Conservation (phyloP, 2,888 invertebrate genomes). For the Rhaphigaster nebulosa region DNA sequence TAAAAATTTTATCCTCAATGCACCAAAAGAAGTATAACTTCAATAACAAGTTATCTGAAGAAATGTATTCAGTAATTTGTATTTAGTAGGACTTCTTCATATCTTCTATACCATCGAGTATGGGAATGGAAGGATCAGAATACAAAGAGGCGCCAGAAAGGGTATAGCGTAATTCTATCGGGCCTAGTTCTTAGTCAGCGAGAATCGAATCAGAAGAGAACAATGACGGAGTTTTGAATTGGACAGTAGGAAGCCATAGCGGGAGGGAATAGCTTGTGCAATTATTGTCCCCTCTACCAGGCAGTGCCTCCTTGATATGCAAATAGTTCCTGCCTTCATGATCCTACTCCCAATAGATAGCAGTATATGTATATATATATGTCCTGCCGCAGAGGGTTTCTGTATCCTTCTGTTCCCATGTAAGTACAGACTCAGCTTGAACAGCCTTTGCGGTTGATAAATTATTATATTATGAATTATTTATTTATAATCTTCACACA, state of each 20-base stretch:
- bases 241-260: not conserved
- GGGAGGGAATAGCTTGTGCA: not conserved
- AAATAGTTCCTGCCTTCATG: not conserved
- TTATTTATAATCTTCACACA: too few species aligned
- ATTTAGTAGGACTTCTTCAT: too few species aligned
- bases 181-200: not conserved
- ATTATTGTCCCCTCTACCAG: conserved; percentile 10
- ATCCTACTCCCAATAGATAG: conserved; percentile 4
- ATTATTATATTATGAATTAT: too few species aligned
- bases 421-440: too few species aligned
- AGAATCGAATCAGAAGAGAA: not conserved
- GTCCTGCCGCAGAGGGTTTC: too few species aligned
- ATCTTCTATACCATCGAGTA: not conserved
- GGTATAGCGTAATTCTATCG: not conserved
- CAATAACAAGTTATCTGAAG: too few species aligned
- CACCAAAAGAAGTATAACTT: too few species aligned
- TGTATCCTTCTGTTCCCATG: too few species aligned
- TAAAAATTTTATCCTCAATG: too few species aligned
- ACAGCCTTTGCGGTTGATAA: too few species aligned
- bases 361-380: not conserved
- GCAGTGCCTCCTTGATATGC: not conserved
- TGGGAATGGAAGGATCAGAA: not conserved
- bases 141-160: not conserved
- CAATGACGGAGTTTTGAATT: conserved; percentile 11
- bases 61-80: too few species aligned